Conservation (phyloP, 1,140 invertebrate genomes). For the Papilio helenus region DNA sequence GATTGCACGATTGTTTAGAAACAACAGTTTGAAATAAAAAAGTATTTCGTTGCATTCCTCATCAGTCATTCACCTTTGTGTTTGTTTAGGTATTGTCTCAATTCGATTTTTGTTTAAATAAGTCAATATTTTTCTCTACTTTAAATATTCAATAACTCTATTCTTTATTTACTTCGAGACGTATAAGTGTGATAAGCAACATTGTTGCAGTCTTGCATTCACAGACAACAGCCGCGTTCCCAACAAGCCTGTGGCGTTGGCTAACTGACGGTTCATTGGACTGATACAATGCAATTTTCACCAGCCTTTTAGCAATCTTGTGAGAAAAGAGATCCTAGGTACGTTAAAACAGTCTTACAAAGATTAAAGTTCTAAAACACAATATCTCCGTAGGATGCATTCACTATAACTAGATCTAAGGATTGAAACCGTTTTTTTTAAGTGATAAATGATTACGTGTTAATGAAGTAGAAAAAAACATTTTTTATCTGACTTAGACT, state of each 20-base stretch:
- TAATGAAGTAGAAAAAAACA: not conserved
- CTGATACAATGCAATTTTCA: constrained; percentile 2
- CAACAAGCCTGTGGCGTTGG: not conserved
- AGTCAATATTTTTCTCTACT: no score
- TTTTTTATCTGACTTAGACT: not conserved
- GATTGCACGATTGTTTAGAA: not conserved
- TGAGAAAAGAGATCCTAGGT: not conserved
- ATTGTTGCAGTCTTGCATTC: not conserved
- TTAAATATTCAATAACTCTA: no score
- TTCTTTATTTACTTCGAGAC: no score
- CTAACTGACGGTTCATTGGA: not conserved
- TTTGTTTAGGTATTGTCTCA: not conserved
- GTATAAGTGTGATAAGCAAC: not conserved
- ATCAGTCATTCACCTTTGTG: not conserved
- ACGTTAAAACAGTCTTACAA: not conserved
- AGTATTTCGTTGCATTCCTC: not conserved
- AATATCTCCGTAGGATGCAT: no score
- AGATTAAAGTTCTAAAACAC: no score
- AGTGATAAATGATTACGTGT: no score
- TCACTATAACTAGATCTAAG: no score
- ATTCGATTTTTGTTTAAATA: no score
- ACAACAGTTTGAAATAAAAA: not conserved
- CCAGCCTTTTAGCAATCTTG: not conserved
- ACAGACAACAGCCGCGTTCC: not conserved
- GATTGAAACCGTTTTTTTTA: no score